phyloP scores from a whole-genome alignment of 1,140 invertebrate species.

The Chironomus striatipennis region DNA sequence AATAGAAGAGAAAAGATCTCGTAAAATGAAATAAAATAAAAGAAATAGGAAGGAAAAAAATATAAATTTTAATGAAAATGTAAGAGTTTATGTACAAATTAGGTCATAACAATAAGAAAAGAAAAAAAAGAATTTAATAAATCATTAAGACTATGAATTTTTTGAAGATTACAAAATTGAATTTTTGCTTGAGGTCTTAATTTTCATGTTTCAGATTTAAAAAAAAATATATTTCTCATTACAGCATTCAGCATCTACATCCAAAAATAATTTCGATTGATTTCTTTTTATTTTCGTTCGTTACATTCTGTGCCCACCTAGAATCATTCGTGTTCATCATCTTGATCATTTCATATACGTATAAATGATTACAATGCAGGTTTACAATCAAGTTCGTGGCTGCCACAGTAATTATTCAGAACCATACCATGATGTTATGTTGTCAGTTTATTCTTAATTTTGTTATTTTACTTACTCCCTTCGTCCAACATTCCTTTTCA shows the following conservation, averaged over 20 bases:
- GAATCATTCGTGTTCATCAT: not conserved
- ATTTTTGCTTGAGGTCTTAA: not conserved
- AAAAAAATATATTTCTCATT: not conserved
- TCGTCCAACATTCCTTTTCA: not conserved
- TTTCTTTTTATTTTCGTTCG: not conserved
- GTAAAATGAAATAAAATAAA: not conserved
- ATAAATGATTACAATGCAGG: slow-evolving; percentile 10
- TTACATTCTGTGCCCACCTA: not conserved
- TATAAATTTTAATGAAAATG: not conserved
- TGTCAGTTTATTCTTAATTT: not conserved
- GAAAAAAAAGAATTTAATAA: slow-evolving; percentile 10
- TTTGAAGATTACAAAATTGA: not conserved
- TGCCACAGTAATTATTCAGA: slow-evolving; percentile 12
- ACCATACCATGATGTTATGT: slow-evolving; percentile 12
- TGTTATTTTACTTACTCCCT: not conserved
- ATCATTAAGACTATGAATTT: not conserved
- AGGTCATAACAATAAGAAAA: not conserved
- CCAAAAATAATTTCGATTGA: slow-evolving; percentile 14
- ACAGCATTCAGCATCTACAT: not conserved
- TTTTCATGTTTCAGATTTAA: not conserved
- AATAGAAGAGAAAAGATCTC: not conserved
- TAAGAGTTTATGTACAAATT: slow-evolving; percentile 3
- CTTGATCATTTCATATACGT: not conserved
- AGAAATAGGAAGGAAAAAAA: not conserved
- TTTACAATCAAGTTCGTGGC: not conserved